Conservation (phyloP, 1,140 invertebrate genomes). For the Triops longicaudatus region DNA sequence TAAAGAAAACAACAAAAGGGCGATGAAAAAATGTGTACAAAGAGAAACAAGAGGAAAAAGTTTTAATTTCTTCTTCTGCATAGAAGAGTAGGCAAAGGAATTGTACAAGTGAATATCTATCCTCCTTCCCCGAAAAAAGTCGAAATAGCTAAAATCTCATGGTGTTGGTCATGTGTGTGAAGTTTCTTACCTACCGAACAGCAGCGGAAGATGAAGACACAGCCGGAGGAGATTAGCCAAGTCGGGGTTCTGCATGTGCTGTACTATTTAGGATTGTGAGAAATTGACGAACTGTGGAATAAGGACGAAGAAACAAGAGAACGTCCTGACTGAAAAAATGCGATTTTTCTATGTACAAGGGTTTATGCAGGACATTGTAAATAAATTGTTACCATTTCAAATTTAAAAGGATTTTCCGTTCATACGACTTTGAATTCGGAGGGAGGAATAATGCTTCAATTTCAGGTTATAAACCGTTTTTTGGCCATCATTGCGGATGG, state of each 20-base stretch:
- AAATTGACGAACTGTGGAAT: neutral
- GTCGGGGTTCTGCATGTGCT: neutral
- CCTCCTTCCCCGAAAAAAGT: neutral
- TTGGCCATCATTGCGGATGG: no score
- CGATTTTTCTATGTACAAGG: constrained; percentile 15
- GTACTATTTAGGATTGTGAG: neutral
- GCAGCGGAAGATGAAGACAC: neutral
- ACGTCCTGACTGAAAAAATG: neutral
- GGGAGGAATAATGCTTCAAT: no score
- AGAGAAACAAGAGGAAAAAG: neutral
- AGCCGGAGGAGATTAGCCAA: constrained; percentile 2
- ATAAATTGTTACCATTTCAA: constrained; percentile 16
- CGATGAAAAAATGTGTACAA: neutral
- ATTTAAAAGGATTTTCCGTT: neutral
- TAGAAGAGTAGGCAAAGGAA: neutral
- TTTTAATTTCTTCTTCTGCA: neutral
- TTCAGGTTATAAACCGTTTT: no score
- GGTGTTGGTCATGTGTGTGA: neutral
- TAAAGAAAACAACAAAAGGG: neutral
- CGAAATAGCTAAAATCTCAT: constrained; percentile 12
- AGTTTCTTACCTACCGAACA: neutral
- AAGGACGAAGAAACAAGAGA: neutral
- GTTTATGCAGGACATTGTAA: constrained; percentile 15
- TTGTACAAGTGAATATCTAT: neutral
- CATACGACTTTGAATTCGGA: no score